Evolutionary conservation across 1,140 invertebrate species (phyloP).

Genomic region (Aleiodes sp.): DNA sequence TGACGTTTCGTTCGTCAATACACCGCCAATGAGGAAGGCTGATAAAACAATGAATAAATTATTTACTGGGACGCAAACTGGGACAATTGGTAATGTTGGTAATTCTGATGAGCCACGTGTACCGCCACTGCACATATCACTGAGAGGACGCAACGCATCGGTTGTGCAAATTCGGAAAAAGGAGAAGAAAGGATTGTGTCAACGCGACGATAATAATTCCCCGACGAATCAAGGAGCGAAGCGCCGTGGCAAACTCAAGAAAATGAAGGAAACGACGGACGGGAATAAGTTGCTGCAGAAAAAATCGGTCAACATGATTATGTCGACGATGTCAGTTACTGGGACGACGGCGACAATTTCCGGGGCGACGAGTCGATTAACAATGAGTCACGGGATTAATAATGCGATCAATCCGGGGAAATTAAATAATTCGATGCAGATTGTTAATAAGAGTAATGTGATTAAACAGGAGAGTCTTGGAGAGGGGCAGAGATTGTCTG

Average conservation of each 20-base stretch:
- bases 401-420: conserved; percentile 42
- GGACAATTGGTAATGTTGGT: conserved; percentile 40
- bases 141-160: conserved; percentile 85
- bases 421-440: conserved; percentile 59
- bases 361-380: conserved; percentile 54
- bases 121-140: conserved; percentile 88
- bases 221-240: conserved; percentile 41
- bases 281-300: conserved; percentile 62
- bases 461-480: conserved; percentile 59
- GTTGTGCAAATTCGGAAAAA: conserved; percentile 85
- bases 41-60: conserved; percentile 64
- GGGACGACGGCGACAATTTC: neutral
- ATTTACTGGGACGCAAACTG: conserved; percentile 37
- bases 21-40: conserved; percentile 64
- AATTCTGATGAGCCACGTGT: conserved; percentile 79
- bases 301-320: conserved; percentile 61
- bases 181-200: conserved; percentile 71
- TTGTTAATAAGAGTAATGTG: conserved; percentile 60
- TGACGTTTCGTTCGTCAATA: conserved; percentile 78
- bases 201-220: conserved; percentile 61
- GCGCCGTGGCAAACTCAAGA: conserved; percentile 61
- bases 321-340: conserved; percentile 39
- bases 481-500: conserved; percentile 46
- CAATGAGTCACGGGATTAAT: conserved; percentile 50
- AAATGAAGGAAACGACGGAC: conserved; percentile 61